Conservation (phyloP, 2,113 vertebrate genomes). For the Speoplatyrhinus poulsoni region DNA sequence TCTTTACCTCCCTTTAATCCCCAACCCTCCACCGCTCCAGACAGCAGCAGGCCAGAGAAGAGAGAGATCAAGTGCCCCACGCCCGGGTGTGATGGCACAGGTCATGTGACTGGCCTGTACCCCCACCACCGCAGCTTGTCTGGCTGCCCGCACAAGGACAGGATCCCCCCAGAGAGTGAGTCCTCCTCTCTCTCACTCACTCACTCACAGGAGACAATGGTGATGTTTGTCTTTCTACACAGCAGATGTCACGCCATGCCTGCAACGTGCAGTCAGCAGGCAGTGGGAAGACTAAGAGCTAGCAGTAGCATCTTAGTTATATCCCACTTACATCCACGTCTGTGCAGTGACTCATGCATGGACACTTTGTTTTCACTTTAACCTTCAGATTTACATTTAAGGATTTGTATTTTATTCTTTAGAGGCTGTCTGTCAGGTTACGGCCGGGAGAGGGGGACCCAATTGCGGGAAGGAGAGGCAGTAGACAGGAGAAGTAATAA, state of each 20-base stretch:
- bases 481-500: no score
- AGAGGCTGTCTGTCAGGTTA: no score
- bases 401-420: not conserved
- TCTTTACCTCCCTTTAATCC: not conserved
- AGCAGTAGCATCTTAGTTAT: no score
- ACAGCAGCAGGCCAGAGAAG: conserved; percentile 91
- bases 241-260: no score
- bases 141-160: conserved; percentile 97
- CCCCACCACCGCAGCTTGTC: conserved; percentile 98
- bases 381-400: conserved; percentile 13
- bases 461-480: no score
- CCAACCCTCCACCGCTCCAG: conserved; percentile 60
- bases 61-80: conserved; percentile 97
- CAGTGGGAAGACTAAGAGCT: no score
- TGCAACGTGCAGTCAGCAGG: no score
- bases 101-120: conserved; percentile 95
- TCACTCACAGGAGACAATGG: no score
- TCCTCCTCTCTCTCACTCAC: conserved; percentile 17
- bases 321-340: no score
- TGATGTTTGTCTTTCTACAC: no score
- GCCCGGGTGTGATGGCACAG: conserved; percentile 94
- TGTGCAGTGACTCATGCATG: not conserved
- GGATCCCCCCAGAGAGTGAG: conserved; percentile 98
- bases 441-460: no score
- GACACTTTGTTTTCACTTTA: not conserved